Evolutionary conservation across 2,888 invertebrate genomes (phyloP).

Genomic region (Synergus laeviventris): DNA sequence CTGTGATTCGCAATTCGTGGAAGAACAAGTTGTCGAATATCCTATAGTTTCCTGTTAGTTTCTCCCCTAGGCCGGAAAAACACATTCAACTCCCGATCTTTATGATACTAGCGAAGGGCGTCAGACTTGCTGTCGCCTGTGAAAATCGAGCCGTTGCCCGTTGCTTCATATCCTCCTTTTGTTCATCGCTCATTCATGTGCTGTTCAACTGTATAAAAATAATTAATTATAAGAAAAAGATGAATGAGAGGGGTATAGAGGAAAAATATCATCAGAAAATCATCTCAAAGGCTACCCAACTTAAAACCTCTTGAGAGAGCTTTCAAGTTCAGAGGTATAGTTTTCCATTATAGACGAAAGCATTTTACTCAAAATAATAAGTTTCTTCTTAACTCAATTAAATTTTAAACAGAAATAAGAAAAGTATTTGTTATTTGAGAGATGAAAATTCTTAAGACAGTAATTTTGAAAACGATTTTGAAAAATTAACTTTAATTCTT

Average conservation of each 20-base stretch:
- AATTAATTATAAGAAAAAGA: neutral
- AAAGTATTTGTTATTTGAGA: too few species aligned
- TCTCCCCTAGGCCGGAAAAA: conserved; percentile 31
- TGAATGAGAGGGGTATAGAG: neutral
- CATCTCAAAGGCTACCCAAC: conserved; percentile 6
- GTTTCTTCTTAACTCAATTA: too few species aligned
- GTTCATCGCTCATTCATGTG: conserved; percentile 26
- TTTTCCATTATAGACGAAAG: neutral
- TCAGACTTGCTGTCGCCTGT: conserved; percentile 30
- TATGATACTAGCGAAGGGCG: conserved; percentile 29
- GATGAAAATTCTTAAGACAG: too few species aligned
- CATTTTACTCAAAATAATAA: neutral
- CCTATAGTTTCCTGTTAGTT: conserved; percentile 1
- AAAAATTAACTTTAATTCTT: too few species aligned
- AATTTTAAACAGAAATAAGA: too few species aligned
- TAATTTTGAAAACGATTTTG: too few species aligned
- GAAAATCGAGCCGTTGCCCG: conserved; percentile 31
- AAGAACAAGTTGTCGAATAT: conserved; percentile 29
- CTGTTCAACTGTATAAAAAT: neutral
- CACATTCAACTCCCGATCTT: conserved; percentile 17
- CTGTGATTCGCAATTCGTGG: conserved; percentile 3
- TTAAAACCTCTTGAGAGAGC: neutral
- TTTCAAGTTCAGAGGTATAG: conserved; percentile 26
- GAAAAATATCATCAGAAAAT: neutral
- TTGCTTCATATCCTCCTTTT: conserved; percentile 16